Evolutionary conservation across 2,888 invertebrate genomes (phyloP), one percentile per base, ranked within the genome.

Genomic region (Harpalus rufipes): DNA sequence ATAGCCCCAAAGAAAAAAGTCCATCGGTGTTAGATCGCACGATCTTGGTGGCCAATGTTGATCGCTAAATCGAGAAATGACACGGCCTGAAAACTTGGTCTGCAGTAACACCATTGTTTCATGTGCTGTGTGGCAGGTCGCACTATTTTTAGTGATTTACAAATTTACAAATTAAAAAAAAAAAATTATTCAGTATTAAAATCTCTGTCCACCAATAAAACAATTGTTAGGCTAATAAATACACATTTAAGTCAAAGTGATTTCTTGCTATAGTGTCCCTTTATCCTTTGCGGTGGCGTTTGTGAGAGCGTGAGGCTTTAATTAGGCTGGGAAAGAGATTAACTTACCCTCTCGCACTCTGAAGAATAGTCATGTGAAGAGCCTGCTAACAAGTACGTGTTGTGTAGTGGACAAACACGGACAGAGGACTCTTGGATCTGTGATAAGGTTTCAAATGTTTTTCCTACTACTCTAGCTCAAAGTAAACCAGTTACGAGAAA

Each of bases 271-370:
- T 14, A 21, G 74, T 32, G 44, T 1, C 44, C 44, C 44, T 51
- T 25, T 58, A 25, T 58, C 21, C 56, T 56, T 78, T 56, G 78
- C 18, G 76, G 76, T 21, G 76, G 7, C 18, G 51, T 58, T 78
- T 78, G 78, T 21, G 61, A 39, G 39, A 16, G n/a, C 41, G 61
- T 32, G 18, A 59, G 61, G 79, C 79, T 80, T 80, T 80, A 80
- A 80, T 80, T 80, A 59, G 79, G 79, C 39, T 32, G 59, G 59
- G 61, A 80, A 80, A 80, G 79, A 59, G 61, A 80, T 80, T 80
- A 80, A 61, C 61, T 25, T 39, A 25, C 25, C 7, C 6, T 72
- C 8, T 18, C 39, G 41, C 39, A 72, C 72, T 41, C 44, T 32
- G 61, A 80, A 80, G 79, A 80, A 80, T 80, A 32, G 59, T 12